Conservation (phyloP, 1,140 invertebrate genomes). For the Subanguina moxae region DNA sequence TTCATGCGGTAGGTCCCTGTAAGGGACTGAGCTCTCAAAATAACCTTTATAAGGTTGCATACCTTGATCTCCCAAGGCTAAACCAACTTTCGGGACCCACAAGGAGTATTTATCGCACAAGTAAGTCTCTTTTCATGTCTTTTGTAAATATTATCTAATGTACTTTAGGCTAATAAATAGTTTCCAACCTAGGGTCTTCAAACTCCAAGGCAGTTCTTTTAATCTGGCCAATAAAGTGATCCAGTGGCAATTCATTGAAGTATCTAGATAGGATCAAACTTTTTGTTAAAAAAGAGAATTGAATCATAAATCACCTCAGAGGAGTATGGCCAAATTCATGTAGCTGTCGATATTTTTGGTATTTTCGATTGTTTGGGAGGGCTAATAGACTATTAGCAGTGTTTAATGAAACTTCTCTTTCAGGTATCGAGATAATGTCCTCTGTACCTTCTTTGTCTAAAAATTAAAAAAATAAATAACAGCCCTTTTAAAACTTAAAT, state of each 20-base stretch:
- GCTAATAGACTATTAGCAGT: too few species aligned
- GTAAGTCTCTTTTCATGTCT: neutral
- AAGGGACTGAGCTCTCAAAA: neutral
- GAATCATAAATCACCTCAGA: too few species aligned
- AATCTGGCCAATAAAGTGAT: neutral
- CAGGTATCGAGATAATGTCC: too few species aligned
- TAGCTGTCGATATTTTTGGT: too few species aligned
- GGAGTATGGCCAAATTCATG: too few species aligned
- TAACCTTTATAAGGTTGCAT: too few species aligned
- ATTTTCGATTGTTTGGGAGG: too few species aligned
- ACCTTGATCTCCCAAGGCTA: neutral
- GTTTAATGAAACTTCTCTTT: too few species aligned
- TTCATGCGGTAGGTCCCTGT: too few species aligned
- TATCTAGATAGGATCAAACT: neutral
- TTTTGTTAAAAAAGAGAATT: neutral
- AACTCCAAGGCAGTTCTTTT: neutral
- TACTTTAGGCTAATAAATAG: constrained; percentile 3
- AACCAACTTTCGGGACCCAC: neutral
- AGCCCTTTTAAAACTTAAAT: too few species aligned
- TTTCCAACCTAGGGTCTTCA: neutral
- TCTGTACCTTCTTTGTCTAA: too few species aligned
- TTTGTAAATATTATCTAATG: neutral
- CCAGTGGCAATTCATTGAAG: neutral
- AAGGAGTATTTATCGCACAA: neutral
- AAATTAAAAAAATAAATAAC: too few species aligned